phyloP scores from a whole-genome alignment of 2,797 vertebrate genomes.

The Helarctos malayanus region DNA sequence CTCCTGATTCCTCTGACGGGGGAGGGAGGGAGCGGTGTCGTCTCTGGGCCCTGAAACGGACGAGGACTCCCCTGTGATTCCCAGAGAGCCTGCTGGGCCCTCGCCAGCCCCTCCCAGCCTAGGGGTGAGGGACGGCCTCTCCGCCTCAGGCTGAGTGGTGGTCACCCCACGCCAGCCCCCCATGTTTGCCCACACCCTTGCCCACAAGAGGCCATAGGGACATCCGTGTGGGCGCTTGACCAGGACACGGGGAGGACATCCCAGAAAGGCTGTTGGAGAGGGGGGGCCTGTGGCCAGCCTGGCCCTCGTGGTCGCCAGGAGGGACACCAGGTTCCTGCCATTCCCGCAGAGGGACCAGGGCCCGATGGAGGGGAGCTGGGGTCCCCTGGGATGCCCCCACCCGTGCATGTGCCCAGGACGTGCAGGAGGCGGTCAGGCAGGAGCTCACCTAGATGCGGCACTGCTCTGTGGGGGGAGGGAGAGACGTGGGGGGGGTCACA shows the following conservation, averaged over 20 bases:
- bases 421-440: fast-evolving
- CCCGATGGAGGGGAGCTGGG: fast-evolving
- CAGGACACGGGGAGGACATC: neutral
- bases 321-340: neutral
- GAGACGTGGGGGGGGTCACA: fast-evolving
- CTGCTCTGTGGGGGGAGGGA: neutral
- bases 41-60: neutral
- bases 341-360: neutral
- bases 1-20: neutral
- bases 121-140: neutral
- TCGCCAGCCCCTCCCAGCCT: neutral
- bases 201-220: too few species aligned
- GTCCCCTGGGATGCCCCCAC: neutral
- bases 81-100: too few species aligned
- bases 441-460: neutral
- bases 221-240: neutral
- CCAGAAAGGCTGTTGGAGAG: neutral
- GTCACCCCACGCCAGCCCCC: too few species aligned
- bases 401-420: neutral
- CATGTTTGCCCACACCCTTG: too few species aligned
- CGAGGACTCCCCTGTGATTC: neutral
- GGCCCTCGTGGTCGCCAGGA: fast-evolving
- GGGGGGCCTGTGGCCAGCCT: neutral
- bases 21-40: fast-evolving
- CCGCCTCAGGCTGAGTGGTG: too few species aligned